Evolutionary conservation across 2,113 vertebrate species (phyloP), one percentile per base, ranked within the genome.

Genomic region (Laticauda laticaudata): DNA sequence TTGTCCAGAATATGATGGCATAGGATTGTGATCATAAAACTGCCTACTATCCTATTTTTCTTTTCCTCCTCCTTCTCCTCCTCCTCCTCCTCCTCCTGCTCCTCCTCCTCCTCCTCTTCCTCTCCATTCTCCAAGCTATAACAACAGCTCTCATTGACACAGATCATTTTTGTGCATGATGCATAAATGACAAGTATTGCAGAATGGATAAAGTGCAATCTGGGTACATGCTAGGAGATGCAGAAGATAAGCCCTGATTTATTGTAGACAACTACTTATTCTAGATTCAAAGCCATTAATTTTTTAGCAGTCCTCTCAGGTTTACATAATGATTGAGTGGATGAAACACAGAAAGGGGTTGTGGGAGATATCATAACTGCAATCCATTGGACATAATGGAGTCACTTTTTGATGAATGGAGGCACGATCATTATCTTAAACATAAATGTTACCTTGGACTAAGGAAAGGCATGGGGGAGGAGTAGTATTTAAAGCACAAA

Each of bases 341-440:
- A 90, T 87, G 89, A 55, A 64, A 54, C 15, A 11, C 34, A 53
- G 45, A 93, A 64, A 55, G 3, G 56, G 23, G 56, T 61, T 23
- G 48, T 14, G 23, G 48, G 55, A 90, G 43, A 54, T 64, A n/a
- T 59, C 23, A 29, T 54, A 69, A 54, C 81, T 64, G 9, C 75
- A n/a, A 87, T 93, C 88, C 43, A 11, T 64, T 87, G 45, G 34
- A 90, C 12, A 3, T n/a, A 64, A 29, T 8, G 1, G 75, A 86
- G 75, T 61, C 88, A 90, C 26, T 64, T 59, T 43, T 54, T 93
- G 92, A 93, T 86, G 75, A 81, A 90, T 90, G 92, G 81, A 90
- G 81, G 89, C 64, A 24, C 8, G 56, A 90, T 87, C 56, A 45
- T 93, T 87, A 90, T 92, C 90, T 94, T 92, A 81, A 92, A 91